A percentile compares a stretch with the other conserved stretches of the same genome.
Conservation (phyloP, 2,113 vertebrate species). For the Planiliza haematocheilus region DNA sequence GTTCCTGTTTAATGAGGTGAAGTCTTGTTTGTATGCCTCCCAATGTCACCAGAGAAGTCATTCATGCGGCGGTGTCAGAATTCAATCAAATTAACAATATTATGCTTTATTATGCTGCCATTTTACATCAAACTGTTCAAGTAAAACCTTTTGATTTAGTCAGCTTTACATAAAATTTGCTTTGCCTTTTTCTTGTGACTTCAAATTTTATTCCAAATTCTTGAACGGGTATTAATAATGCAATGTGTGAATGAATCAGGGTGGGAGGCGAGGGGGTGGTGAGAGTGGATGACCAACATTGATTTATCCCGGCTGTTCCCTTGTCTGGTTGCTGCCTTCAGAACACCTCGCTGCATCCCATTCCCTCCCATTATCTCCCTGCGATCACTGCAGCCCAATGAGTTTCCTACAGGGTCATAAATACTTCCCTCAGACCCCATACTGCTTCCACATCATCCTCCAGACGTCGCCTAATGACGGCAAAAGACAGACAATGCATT, state of each 20-base stretch:
- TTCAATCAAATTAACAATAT: conserved; percentile 97
- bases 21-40: conserved; percentile 99
- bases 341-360: conserved; percentile 96
- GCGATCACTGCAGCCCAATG: conserved; percentile 94
- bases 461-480: conserved; percentile 94
- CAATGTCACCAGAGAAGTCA: conserved; percentile 98
- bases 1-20: conserved; percentile 99
- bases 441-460: conserved; percentile 96
- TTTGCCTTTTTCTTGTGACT: conserved; percentile 81
- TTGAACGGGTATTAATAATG: conserved; percentile 88
- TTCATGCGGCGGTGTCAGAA: conserved; percentile 95
- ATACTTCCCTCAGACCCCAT: conserved; percentile 94
- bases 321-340: conserved; percentile 95
- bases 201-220: conserved; percentile 77
- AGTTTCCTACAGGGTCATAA: conserved; percentile 95
- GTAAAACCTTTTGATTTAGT: conserved; percentile 76
- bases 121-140: conserved; percentile 81
- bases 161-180: conserved; percentile 73
- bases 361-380: conserved; percentile 95
- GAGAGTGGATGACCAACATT: conserved; percentile 95
- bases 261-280: conserved; percentile 64
- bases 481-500: conserved; percentile 92
- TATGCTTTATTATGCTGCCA: conserved; percentile 87
- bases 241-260: conserved; percentile 90
- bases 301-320: conserved; percentile 98